Conservation (phyloP, 2,888 invertebrate genomes). For the Agrochola lota region DNA sequence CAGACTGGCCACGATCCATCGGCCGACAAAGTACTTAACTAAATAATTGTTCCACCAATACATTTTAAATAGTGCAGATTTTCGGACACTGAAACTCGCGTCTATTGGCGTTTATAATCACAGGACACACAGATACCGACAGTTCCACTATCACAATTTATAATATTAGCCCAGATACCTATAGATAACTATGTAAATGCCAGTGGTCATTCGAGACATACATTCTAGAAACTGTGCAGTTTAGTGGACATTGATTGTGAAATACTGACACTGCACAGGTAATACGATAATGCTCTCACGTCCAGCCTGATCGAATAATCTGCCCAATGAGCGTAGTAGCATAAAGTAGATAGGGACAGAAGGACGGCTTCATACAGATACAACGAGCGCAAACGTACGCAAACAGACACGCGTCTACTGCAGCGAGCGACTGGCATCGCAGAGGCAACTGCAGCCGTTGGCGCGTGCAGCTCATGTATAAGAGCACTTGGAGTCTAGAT, state of each 20-base stretch:
- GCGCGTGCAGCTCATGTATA: no score
- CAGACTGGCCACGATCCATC: no score
- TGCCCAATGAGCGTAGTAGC: slow-evolving; percentile 15
- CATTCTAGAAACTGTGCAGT: slow-evolving; percentile 41
- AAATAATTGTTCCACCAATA: no score
- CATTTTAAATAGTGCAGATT: no score
- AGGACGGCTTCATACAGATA: background rate
- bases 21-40: no score
- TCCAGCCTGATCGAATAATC: slow-evolving; percentile 52
- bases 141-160: background rate
- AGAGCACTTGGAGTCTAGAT: no score
- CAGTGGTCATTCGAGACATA: slow-evolving; percentile 27
- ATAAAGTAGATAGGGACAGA: background rate
- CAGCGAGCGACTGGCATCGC: background rate
- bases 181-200: slow-evolving; percentile 21
- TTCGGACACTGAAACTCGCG: no score
- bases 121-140: no score
- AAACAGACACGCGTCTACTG: background rate
- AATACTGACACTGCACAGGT: slow-evolving; percentile 56
- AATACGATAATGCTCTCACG: slow-evolving; percentile 51
- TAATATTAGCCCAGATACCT: slow-evolving; percentile 16
- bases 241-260: slow-evolving; percentile 53
- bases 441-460: no score
- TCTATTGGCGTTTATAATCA: no score
- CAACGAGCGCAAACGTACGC: background rate